These are phyloP conservation scores for Aphelinus atriplicis DNA, from an alignment of 1,140 invertebrate genomes.

Conservation along the genomic window DNA sequence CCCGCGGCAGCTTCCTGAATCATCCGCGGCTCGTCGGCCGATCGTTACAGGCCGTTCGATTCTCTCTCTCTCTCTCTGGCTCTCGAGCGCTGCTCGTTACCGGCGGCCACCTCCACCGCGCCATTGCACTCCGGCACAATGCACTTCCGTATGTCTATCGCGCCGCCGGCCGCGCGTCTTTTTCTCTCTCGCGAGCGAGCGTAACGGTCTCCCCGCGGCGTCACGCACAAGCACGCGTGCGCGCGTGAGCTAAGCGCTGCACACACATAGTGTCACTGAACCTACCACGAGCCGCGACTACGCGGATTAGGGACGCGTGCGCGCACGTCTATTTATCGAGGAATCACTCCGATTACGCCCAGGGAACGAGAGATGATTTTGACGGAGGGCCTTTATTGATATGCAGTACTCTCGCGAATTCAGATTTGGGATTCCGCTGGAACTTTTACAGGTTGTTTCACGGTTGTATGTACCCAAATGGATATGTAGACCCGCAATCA, in stretches of 20 bases:
- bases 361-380: no score
- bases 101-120: not conserved
- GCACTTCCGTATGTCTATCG: constrained; percentile 46
- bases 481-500: no score
- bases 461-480: no score
- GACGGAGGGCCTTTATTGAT: no score
- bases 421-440: no score
- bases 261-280: constrained; percentile 54
- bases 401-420: no score
- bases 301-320: constrained; percentile 8
- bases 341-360: no score
- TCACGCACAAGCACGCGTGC: constrained; percentile 56
- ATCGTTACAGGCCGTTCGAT: not conserved
- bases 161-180: constrained; percentile 53
- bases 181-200: constrained; percentile 49
- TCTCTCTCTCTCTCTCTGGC: constrained; percentile 5
- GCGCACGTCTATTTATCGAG: not conserved
- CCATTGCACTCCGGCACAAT: constrained; percentile 40
- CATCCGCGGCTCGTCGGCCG: constrained; percentile 15
- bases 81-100: constrained; percentile 25
- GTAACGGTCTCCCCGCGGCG: constrained; percentile 57
- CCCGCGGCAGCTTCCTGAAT: constrained; percentile 10
- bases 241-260: constrained; percentile 37
- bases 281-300: constrained; percentile 30
- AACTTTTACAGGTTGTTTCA: no score